Conservation (phyloP, 2,888 invertebrate species). For the Trichacis sp. region DNA sequence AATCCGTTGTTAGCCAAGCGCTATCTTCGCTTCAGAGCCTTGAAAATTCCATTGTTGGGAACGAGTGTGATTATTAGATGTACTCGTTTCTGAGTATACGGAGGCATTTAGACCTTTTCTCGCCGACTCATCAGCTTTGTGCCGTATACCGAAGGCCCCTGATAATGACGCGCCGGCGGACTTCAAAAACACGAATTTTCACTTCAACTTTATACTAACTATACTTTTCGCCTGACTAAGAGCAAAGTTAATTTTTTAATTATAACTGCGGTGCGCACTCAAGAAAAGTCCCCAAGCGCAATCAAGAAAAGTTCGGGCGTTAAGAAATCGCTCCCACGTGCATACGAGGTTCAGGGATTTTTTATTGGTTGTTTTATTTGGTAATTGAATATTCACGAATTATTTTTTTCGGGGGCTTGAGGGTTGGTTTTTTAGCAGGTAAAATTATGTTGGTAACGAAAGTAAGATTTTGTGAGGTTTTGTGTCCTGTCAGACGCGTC, state of each 20-base stretch:
- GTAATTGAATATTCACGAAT: too few relatives aligned
- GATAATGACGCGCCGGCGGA: conserved; percentile 51
- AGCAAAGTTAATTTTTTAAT: conserved; percentile 67
- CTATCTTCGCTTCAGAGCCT: conserved; percentile 38
- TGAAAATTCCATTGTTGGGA: conserved; percentile 60
- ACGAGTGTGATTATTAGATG: conserved; percentile 48
- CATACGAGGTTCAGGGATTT: too few relatives aligned
- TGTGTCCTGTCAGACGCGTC: conserved; percentile 67
- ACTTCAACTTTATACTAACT: conserved; percentile 66
- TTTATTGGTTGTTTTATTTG: too few relatives aligned
- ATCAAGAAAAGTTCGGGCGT: conserved; percentile 30
- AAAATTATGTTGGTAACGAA: conserved; percentile 21
- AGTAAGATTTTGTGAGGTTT: conserved; percentile 51
- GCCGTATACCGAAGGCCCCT: conserved; percentile 48
- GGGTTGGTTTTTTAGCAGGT: not conserved
- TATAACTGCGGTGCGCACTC: conserved; percentile 44
- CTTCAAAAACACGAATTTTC: conserved; percentile 5
- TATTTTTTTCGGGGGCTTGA: too few relatives aligned
- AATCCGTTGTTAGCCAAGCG: conserved; percentile 33
- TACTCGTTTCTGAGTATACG: conserved; percentile 48
- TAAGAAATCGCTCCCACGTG: conserved; percentile 30
- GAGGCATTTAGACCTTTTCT: conserved; percentile 66
- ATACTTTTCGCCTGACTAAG: conserved; percentile 56
- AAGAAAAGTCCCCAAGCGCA: conserved; percentile 10
- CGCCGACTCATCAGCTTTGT: conserved; percentile 68